These are phyloP conservation scores for Rhopalosiphum nymphaeae DNA, from an alignment of 2,888 invertebrate genomes.

Conservation along the genomic window DNA sequence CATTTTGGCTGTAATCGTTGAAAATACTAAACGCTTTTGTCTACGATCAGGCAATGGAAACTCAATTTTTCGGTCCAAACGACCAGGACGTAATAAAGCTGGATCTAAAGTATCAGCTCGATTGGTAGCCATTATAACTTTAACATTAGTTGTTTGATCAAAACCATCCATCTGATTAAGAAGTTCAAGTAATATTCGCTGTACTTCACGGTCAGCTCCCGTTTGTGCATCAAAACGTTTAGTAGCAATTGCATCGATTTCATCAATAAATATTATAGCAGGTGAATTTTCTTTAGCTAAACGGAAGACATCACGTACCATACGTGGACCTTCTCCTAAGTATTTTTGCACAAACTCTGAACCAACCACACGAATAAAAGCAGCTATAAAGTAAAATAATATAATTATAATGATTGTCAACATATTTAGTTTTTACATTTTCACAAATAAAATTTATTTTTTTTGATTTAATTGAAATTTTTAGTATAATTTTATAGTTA, in stretches of 20 bases:
- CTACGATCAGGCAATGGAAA: conserved; percentile 95
- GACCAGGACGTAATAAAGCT: conserved; percentile 93
- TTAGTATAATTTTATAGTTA: conserved; percentile 70
- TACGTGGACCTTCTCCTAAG: conserved; percentile 97
- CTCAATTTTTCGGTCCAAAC: conserved; percentile 98
- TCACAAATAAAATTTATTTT: neutral
- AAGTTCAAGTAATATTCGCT: conserved; percentile 95
- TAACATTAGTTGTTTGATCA: conserved; percentile 99
- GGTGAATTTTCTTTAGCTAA: conserved; percentile 99
- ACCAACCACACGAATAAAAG: conserved; percentile 98
- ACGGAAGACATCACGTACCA: conserved; percentile 99
- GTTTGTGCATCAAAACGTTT: conserved; percentile 99
- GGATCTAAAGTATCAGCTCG: conserved; percentile 98
- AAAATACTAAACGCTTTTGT: conserved; percentile 96
- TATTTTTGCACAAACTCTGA: conserved; percentile 99
- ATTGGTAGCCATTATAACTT: conserved; percentile 78
- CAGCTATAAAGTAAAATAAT: conserved; percentile 75
- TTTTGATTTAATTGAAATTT: neutral
- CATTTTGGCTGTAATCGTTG: conserved; percentile 97
- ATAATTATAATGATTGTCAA: neutral
- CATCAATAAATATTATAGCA: conserved; percentile 99
- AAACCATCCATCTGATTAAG: conserved; percentile 99
- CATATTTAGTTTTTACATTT: neutral
- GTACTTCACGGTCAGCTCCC: conserved; percentile 98
- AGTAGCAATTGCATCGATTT: conserved; percentile 99